Conservation (phyloP, 2,888 invertebrate genomes). For the Danaus chrysippus region DNA sequence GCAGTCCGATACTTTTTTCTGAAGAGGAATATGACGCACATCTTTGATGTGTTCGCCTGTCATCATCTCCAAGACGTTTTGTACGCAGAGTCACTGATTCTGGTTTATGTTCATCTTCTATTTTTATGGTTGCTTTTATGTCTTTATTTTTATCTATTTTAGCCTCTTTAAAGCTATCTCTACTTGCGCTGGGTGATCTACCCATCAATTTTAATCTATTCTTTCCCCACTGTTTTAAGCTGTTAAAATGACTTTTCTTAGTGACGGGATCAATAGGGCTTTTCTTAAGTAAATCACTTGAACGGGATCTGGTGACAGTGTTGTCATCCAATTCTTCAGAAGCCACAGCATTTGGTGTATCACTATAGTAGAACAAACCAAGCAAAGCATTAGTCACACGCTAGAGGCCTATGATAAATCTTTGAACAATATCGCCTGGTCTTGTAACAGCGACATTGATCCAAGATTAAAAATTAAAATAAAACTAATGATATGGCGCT, state of each 20-base stretch:
- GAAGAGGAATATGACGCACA: slow-evolving; percentile 89
- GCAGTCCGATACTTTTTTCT: slow-evolving; percentile 83
- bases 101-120: slow-evolving; percentile 81
- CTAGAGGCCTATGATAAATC: slow-evolving; percentile 69
- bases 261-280: slow-evolving; percentile 78
- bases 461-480: slow-evolving; percentile 64
- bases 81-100: slow-evolving; percentile 83
- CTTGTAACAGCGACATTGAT: slow-evolving; percentile 65
- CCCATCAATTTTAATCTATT: slow-evolving; percentile 87
- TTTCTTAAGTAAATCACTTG: slow-evolving; percentile 87
- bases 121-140: slow-evolving; percentile 57
- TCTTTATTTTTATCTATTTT: slow-evolving; percentile 66
- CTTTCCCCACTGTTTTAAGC: slow-evolving; percentile 91
- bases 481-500: slow-evolving; percentile 75
- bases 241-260: slow-evolving; percentile 86
- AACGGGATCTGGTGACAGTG: slow-evolving; percentile 83
- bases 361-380: slow-evolving; percentile 78
- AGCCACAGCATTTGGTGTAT: slow-evolving; percentile 74
- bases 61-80: slow-evolving; percentile 79
- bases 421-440: slow-evolving; percentile 64
- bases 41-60: slow-evolving; percentile 86
- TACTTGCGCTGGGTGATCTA: slow-evolving; percentile 79
- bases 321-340: slow-evolving; percentile 75
- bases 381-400: slow-evolving; percentile 80
- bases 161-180: slow-evolving; percentile 69